These are phyloP conservation scores for Trypoxylus dichotomus DNA, from an alignment of 1,140 invertebrate species.

Conservation along the genomic window DNA sequence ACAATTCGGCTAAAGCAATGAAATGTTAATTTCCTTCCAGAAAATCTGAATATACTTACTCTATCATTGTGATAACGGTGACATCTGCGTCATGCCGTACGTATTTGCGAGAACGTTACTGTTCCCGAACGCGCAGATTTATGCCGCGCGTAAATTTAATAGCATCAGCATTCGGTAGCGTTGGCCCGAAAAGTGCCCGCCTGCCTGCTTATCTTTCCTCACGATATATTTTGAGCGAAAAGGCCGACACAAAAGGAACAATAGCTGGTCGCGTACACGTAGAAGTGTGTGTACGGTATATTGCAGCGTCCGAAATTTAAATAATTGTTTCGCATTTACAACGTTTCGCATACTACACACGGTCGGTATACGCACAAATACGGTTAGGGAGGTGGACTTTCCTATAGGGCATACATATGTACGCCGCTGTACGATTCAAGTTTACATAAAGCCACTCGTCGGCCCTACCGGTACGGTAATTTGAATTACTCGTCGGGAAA, in stretches of 20 bases:
- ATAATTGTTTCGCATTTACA: constrained; percentile 2
- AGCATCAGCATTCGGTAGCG: neutral
- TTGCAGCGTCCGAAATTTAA: neutral
- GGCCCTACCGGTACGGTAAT: neutral
- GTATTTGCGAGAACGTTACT: neutral
- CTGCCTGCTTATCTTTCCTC: neutral
- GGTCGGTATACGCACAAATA: neutral
- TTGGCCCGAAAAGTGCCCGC: neutral
- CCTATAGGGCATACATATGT: neutral
- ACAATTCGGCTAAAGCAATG: too few relatives aligned
- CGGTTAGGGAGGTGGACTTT: neutral
- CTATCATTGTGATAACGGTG: too few relatives aligned
- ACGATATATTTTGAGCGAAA: neutral
- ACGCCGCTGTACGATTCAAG: too few relatives aligned
- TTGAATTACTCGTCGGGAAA: neutral
- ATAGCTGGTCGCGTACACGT: neutral
- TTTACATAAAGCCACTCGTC: too few relatives aligned
- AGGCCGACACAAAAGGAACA: neutral
- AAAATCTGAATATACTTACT: too few relatives aligned
- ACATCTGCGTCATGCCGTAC: neutral
- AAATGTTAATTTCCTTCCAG: too few relatives aligned
- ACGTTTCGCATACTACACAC: neutral
- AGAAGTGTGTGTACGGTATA: neutral
- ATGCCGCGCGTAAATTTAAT: constrained; percentile 1
- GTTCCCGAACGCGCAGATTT: neutral